These are phyloP conservation scores for Austrofundulus limnaeus DNA, from an alignment of 2,113 vertebrate species.

Conservation along the genomic window DNA sequence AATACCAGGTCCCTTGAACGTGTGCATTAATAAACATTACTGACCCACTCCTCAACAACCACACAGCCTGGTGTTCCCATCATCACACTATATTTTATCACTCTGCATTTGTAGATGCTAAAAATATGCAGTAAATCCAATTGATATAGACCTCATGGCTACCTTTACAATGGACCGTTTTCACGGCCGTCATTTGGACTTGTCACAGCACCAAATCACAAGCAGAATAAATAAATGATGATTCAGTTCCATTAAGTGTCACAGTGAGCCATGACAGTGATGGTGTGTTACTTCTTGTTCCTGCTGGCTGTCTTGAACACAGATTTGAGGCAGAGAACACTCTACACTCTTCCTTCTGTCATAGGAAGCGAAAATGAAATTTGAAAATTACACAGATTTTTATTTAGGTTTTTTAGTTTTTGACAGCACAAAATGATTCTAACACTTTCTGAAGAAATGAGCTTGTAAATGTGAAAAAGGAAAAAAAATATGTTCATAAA, in stretches of 20 bases:
- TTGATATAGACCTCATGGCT: slow-evolving; percentile 3
- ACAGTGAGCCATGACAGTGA: slow-evolving; percentile 16
- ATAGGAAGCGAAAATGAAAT: neutral
- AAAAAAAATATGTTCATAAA: too few relatives aligned
- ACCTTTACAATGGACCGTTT: slow-evolving; percentile 17
- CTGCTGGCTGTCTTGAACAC: neutral
- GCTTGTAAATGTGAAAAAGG: too few relatives aligned
- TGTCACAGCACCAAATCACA: slow-evolving; percentile 13
- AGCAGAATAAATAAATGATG: slow-evolving; percentile 16
- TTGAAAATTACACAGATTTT: neutral
- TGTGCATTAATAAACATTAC: neutral
- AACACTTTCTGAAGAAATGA: too few relatives aligned
- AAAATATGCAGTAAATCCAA: slow-evolving; percentile 21
- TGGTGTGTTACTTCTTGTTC: neutral
- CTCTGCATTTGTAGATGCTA: slow-evolving; percentile 2
- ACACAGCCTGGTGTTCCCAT: neutral
- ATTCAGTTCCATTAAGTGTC: slow-evolving; percentile 10
- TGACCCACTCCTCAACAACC: neutral
- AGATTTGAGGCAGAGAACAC: neutral
- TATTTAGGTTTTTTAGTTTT: neutral
- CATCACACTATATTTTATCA: neutral
- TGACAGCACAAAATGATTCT: too few relatives aligned
- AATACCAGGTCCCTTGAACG: neutral
- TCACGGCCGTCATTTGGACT: slow-evolving; percentile 16
- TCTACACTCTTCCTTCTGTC: neutral